These are phyloP conservation scores for Drosophila pseudotakahashii DNA, from an alignment of 2,888 invertebrate species.

Conservation along the genomic window DNA sequence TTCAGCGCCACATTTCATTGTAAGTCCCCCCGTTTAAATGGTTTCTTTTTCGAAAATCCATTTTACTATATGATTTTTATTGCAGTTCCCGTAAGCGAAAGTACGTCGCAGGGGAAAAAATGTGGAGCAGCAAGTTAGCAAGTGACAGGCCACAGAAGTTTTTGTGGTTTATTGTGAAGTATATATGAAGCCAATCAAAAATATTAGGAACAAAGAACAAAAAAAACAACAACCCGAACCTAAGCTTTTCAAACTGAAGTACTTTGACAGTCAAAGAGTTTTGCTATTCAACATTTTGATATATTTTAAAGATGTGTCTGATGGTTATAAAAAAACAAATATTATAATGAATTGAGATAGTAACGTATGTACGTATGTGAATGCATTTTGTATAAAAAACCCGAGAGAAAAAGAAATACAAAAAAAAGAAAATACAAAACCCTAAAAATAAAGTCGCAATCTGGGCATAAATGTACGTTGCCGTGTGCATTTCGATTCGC, in stretches of 20 bases:
- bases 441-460: constrained; percentile 9
- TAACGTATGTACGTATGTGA: constrained; percentile 38
- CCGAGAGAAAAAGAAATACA: not conserved
- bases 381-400: constrained; percentile 31
- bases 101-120: not conserved
- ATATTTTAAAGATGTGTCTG: constrained; percentile 35
- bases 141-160: not conserved
- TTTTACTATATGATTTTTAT: not conserved
- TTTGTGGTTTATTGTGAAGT: constrained; percentile 8
- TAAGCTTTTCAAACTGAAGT: constrained; percentile 14
- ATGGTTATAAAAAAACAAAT: constrained; percentile 32
- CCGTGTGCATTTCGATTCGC: constrained; percentile 16
- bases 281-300: constrained; percentile 32
- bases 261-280: constrained; percentile 19
- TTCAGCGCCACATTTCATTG: constrained; percentile 97
- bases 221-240: constrained; percentile 5
- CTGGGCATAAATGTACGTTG: constrained; percentile 22
- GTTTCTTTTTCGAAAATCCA: too few species aligned
- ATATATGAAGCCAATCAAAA: constrained; percentile 9
- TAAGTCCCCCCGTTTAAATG: constrained; percentile 82
- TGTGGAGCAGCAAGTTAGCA: not conserved
- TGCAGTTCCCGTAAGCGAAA: constrained; percentile 78
- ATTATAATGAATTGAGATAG: constrained; percentile 30
- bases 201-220: constrained; percentile 8
- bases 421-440: not conserved